A percentile compares a stretch with the other conserved stretches of the same genome.
phyloP scores from a whole-genome alignment of 2,113 vertebrate genomes.

The Macrotis lagotis region DNA sequence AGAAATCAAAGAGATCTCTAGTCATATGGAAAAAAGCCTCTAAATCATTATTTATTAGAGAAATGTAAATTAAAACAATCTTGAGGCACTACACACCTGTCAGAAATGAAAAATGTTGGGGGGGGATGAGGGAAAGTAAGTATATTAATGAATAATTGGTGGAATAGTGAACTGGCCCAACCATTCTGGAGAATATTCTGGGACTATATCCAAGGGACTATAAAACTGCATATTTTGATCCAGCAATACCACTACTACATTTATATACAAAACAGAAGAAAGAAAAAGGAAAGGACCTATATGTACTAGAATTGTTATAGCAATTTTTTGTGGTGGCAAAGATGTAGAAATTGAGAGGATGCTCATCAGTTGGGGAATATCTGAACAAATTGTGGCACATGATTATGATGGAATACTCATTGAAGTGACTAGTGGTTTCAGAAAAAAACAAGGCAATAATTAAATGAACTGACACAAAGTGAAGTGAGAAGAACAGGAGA shows the following conservation, averaged over 20 bases:
- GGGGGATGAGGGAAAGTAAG: background rate
- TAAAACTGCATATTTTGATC: background rate
- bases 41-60: background rate
- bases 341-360: background rate
- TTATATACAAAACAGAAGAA: background rate
- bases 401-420: background rate
- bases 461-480: background rate
- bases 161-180: too few species aligned
- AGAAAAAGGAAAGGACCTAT: background rate
- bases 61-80: background rate
- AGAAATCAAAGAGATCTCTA: background rate
- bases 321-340: background rate
- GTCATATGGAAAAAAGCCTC: background rate
- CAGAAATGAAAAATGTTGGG: background rate
- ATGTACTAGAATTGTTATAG: background rate
- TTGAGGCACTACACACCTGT: background rate
- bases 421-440: too few species aligned
- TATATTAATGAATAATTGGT: too few species aligned
- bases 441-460: background rate
- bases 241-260: background rate
- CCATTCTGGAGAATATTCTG: background rate
- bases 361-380: background rate
- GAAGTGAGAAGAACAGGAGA: background rate
- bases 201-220: background rate
- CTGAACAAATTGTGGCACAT: background rate